Evolutionary conservation across 2,113 vertebrate species (phyloP).

Genomic region (Rhineura floridana): DNA sequence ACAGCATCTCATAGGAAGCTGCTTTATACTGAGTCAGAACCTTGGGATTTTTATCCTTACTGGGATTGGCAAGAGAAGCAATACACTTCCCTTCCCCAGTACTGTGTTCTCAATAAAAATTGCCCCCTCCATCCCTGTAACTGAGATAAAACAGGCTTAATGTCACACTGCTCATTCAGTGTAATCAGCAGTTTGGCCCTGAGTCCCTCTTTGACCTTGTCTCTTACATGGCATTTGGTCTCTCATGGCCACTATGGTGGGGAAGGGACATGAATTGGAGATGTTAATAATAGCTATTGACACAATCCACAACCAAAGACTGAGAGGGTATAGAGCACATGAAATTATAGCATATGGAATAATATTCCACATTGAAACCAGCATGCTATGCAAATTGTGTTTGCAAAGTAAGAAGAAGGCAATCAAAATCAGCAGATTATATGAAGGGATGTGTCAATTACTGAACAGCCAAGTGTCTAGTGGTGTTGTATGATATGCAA

Average conservation of each 20-base stretch:
- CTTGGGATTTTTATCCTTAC: no score
- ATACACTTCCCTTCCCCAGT: no score
- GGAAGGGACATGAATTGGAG: background rate
- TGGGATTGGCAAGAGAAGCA: no score
- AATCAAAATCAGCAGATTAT: background rate
- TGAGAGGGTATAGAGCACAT: background rate
- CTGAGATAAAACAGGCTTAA: no score
- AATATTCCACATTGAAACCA: background rate
- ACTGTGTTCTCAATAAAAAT: no score
- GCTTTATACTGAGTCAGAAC: no score
- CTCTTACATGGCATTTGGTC: background rate
- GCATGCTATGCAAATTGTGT: background rate
- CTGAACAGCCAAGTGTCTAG: background rate
- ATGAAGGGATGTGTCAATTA: background rate
- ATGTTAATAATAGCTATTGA: background rate
- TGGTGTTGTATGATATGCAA: background rate
- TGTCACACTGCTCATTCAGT: no score
- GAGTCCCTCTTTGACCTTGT: background rate
- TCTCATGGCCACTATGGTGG: background rate
- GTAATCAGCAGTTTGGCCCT: no score
- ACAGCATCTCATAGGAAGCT: no score
- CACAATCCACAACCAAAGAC: background rate
- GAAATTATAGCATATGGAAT: fast-evolving
- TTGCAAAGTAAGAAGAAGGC: background rate
- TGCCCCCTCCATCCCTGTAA: no score